phyloP scores from a whole-genome alignment of 2,113 vertebrate species.

The Sceloporus tristichus region DNA sequence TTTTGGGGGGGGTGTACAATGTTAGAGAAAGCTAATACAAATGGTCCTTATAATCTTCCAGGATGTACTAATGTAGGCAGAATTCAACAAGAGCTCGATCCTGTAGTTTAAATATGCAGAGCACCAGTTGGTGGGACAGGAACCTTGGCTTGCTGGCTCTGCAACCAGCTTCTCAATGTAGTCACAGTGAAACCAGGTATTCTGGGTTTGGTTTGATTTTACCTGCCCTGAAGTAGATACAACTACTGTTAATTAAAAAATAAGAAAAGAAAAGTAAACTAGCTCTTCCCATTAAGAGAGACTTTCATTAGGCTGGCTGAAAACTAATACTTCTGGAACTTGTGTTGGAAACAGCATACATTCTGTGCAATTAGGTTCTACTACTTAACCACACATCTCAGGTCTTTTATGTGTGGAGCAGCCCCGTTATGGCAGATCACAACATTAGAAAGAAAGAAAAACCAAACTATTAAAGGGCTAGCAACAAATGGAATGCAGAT shows the following conservation, averaged over 20 bases:
- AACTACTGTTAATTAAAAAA: not conserved
- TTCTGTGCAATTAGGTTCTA: not conserved
- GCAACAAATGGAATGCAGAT: conserved; percentile 5
- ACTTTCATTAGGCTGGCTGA: not conserved
- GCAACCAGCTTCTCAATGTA: not conserved
- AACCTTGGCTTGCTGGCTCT: conserved; percentile 22
- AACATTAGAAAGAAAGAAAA: not conserved
- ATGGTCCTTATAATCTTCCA: no score
- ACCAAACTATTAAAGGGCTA: not conserved
- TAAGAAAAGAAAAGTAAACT: not conserved
- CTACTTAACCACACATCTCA: not conserved
- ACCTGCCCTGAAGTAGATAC: not conserved
- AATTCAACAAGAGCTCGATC: conserved; percentile 10
- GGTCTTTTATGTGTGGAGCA: not conserved
- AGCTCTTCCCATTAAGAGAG: not conserved
- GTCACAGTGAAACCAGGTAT: not conserved
- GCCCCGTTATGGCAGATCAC: not conserved
- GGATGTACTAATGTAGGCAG: not conserved
- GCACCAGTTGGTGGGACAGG: not conserved
- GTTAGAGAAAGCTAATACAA: no score
- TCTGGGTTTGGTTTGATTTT: not conserved
- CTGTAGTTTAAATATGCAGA: not conserved
- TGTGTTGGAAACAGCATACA: not conserved
- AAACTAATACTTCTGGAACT: not conserved
- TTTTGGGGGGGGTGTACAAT: not conserved